Conservation (phyloP, 1,140 invertebrate species). For the Drosophila arizonae region DNA sequence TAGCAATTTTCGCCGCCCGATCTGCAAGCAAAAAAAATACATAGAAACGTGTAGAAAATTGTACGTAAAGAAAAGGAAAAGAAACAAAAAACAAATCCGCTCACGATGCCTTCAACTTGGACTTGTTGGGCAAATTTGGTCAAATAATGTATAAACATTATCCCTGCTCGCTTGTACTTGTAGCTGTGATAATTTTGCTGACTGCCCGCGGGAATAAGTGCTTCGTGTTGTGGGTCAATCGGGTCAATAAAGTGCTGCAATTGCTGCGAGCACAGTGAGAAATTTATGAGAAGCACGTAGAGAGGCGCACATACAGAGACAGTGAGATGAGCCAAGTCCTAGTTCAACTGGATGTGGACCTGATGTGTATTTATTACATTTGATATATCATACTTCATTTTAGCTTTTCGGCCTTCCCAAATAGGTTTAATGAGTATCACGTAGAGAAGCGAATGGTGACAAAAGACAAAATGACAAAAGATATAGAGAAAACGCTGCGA, state of each 20-base stretch:
- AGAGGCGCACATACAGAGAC: background rate
- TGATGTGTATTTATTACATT: too few species aligned
- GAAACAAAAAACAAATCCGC: slow-evolving; percentile 14
- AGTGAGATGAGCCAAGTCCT: background rate
- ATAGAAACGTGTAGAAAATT: slow-evolving; percentile 65
- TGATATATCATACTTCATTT: too few species aligned
- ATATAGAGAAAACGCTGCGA: background rate
- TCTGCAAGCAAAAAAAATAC: slow-evolving; percentile 35
- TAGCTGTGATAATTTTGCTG: slow-evolving; percentile 57
- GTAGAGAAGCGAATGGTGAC: background rate
- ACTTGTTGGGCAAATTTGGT: slow-evolving; percentile 61
- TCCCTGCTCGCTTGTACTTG: slow-evolving; percentile 48
- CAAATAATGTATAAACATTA: slow-evolving; percentile 76
- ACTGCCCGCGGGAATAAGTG: slow-evolving; percentile 33
- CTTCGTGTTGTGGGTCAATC: slow-evolving; percentile 60
- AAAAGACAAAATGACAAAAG: background rate
- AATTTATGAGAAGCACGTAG: slow-evolving; percentile 46
- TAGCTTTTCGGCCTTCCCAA: too few species aligned
- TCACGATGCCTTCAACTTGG: slow-evolving; percentile 65
- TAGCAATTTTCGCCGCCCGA: slow-evolving; percentile 71
- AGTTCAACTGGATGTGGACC: too few species aligned
- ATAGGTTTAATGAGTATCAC: too few species aligned
- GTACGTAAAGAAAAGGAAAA: slow-evolving; percentile 1
- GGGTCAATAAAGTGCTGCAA: slow-evolving; percentile 62
- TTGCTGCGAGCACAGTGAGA: slow-evolving; percentile 29